Evolutionary conservation across 2,888 invertebrate species (phyloP), one percentile per base, ranked within the genome.

Genomic region (Amblyjoppa fuscipennis): DNA sequence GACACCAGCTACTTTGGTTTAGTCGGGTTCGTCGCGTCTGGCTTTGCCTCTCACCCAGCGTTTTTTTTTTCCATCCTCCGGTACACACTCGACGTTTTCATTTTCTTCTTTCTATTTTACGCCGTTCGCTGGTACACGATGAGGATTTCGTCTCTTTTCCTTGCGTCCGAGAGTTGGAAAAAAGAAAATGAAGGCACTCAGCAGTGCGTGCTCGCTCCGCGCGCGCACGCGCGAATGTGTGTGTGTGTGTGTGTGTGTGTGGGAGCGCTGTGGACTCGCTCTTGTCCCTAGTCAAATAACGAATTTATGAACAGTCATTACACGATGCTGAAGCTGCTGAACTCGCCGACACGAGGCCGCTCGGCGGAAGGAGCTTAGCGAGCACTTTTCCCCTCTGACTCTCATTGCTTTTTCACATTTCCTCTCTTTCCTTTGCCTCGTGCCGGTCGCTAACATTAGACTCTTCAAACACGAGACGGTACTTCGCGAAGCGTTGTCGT

Each of bases 251-350:
- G 5, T 45, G 28, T 49, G 64, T 51, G 41, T 68, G 53, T 28
- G 64, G 51, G 59, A 45, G 20, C 59, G 49, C 53, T 25, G 28
- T 31, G 68, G 53, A 56, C 38, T n/a, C 77, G 56, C 25, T 45
- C 41, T 85, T 74, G 64, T 69, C 45, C 69, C 41, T 56, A 75
- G 79, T 82, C 82, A 68, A 85, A 85, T 85, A 82, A 85, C 66
- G 79, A 79, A 85, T 85, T 82, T 85, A 85, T 85, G 75, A 85
- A 82, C 82, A 73, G 79, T 79, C 85, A 85, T 82, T 85, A 85
- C 75, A 85, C 81, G 81, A 77, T 69, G 71, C 53, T 53, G 38
- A 69, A 74, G 68, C 51, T 61, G 61, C 69, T 70, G 51, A 69
- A 61, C 31, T 11, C 16, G 34, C 31, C 64, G n/a, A 64, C 31